These are phyloP conservation scores for Podotricha telesiphe DNA, from an alignment of 2,888 invertebrate species.

Conservation along the genomic window DNA sequence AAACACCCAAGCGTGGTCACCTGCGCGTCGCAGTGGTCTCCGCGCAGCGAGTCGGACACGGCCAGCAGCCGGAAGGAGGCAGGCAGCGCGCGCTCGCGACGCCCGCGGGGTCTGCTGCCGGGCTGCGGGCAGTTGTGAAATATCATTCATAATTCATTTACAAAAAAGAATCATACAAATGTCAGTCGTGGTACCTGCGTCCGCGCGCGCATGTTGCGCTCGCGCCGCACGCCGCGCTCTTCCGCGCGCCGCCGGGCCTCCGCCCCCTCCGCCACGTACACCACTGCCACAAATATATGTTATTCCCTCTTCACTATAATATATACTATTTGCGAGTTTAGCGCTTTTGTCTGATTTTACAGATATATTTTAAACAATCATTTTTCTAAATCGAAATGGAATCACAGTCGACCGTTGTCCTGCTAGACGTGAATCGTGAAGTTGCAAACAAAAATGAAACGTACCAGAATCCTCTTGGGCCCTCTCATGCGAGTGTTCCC, in stretches of 20 bases:
- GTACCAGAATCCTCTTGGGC: constrained; percentile 56
- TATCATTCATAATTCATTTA: no score
- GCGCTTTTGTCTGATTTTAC: no score
- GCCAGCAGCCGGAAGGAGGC: constrained; percentile 70
- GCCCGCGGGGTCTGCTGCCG: constrained; percentile 69
- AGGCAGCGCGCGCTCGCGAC: constrained; percentile 61
- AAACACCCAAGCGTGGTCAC: constrained; percentile 47
- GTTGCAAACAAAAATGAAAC: constrained; percentile 16
- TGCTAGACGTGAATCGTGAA: no score
- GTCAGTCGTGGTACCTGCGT: no score
- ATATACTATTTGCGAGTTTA: no score
- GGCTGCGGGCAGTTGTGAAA: no score
- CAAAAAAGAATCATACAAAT: no score
- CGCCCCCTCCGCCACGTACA: constrained; percentile 22
- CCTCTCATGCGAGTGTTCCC: constrained; percentile 80
- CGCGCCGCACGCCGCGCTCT: constrained; percentile 51
- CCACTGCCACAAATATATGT: background rate
- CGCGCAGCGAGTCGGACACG: constrained; percentile 55
- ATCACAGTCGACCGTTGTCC: no score
- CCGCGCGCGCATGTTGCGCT: constrained; percentile 54
- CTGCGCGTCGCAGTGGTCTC: constrained; percentile 45
- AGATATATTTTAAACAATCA: no score
- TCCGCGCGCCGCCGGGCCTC: constrained; percentile 42
- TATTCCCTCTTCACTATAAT: no score
- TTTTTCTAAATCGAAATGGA: no score